A percentile compares a stretch with the other conserved stretches of the same genome.
Conservation (phyloP, 1,140 invertebrate species). For the Atta colombica region DNA sequence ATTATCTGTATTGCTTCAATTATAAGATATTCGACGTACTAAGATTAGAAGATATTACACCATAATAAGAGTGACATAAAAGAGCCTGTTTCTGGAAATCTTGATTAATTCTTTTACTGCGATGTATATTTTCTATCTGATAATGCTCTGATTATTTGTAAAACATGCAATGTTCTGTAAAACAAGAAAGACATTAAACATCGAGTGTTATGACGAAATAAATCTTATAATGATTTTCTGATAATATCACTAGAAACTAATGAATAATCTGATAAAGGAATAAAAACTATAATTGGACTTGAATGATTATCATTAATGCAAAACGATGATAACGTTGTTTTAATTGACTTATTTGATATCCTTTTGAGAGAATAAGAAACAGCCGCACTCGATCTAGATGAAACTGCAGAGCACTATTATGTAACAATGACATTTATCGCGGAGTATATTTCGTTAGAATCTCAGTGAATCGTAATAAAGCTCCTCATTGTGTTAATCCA, state of each 20-base stretch:
- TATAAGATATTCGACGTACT: conserved; percentile 7
- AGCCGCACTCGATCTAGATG: background rate
- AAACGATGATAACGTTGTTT: background rate
- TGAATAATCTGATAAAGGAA: conserved; percentile 33
- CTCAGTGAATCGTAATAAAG: conserved; percentile 29
- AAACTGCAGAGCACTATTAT: conserved; percentile 17
- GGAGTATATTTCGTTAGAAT: conserved; percentile 22
- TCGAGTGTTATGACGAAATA: background rate
- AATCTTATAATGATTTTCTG: conserved; percentile 2
- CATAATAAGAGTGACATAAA: background rate
- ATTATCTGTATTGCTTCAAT: background rate
- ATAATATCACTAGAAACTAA: background rate
- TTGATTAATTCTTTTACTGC: background rate
- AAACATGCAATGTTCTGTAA: conserved; percentile 5
- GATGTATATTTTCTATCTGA: conserved; percentile 17
- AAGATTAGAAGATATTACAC: conserved; percentile 4
- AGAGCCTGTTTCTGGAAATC: background rate
- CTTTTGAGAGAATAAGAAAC: background rate
- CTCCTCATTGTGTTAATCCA: conserved; percentile 19
- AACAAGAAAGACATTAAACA: background rate
- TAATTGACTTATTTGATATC: background rate
- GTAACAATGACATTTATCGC: conserved; percentile 25
- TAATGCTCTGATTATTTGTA: background rate
- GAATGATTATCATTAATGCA: background rate
- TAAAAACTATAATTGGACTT: conserved; percentile 5